These are phyloP conservation scores for Chiloscyllium plagiosum DNA, from an alignment of 2,113 vertebrate genomes.

Conservation along the genomic window DNA sequence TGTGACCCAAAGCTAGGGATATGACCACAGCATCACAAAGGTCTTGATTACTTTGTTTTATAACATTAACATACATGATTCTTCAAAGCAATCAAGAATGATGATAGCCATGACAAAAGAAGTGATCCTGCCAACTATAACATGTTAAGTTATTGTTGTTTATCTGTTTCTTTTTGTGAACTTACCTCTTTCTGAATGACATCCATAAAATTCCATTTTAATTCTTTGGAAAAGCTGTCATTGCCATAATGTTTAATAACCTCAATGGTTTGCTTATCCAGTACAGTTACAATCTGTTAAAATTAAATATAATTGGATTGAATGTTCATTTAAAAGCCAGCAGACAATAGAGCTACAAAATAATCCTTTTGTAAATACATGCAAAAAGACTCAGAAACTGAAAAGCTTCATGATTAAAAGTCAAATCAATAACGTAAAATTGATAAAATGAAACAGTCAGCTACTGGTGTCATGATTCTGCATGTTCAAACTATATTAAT, in stretches of 20 bases:
- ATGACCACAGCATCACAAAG: too few relatives aligned
- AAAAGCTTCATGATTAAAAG: not conserved
- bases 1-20: too few relatives aligned
- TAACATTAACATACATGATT: not conserved
- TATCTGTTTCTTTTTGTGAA: not conserved
- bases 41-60: not conserved
- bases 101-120: not conserved
- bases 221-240: conserved; percentile 41
- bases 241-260: conserved; percentile 47
- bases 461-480: not conserved
- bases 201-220: conserved; percentile 44
- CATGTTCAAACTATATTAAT: not conserved
- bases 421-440: not conserved
- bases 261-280: conserved; percentile 44
- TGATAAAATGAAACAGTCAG: not conserved
- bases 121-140: not conserved
- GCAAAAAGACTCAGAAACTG: not conserved
- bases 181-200: conserved; percentile 45
- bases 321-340: not conserved
- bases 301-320: conserved; percentile 22
- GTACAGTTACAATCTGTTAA: conserved; percentile 43
- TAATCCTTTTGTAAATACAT: not conserved
- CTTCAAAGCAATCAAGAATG: not conserved
- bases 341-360: not conserved
- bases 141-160: not conserved